These are phyloP conservation scores for Ennomos quercinarius DNA, from an alignment of 2,888 invertebrate genomes.

Conservation along the genomic window DNA sequence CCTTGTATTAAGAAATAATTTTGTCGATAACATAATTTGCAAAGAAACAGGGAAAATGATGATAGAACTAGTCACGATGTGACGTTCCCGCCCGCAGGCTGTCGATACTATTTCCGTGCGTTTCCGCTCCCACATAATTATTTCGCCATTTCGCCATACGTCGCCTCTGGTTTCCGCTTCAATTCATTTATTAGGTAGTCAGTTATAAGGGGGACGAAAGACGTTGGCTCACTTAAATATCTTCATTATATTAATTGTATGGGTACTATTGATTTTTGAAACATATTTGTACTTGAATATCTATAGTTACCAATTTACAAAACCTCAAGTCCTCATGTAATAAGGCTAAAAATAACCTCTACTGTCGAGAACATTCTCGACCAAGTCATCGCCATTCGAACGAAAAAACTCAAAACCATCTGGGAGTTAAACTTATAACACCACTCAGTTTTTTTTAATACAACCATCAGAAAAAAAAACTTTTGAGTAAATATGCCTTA, in stretches of 20 bases:
- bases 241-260: too few species aligned
- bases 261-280: neutral
- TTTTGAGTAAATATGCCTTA: too few species aligned
- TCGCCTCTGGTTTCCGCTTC: constrained; percentile 37
- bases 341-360: too few species aligned
- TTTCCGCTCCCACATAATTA: constrained; percentile 38
- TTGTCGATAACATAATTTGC: neutral
- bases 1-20: neutral
- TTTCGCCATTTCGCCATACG: constrained; percentile 31
- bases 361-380: too few species aligned
- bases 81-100: constrained; percentile 6
- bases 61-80: constrained; percentile 1
- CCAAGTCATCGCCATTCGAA: too few species aligned
- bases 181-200: constrained; percentile 25
- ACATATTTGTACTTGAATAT: neutral
- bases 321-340: too few species aligned
- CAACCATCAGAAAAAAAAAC: too few species aligned
- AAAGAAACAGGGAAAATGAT: constrained; percentile 19
- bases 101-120: constrained; percentile 34
- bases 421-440: too few species aligned
- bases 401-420: too few species aligned
- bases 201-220: neutral
- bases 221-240: too few species aligned
- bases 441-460: too few species aligned
- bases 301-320: too few species aligned